Base-by-base conservation (phyloP, 2,113 vertebrate species). In the Apus apus region DNA sequence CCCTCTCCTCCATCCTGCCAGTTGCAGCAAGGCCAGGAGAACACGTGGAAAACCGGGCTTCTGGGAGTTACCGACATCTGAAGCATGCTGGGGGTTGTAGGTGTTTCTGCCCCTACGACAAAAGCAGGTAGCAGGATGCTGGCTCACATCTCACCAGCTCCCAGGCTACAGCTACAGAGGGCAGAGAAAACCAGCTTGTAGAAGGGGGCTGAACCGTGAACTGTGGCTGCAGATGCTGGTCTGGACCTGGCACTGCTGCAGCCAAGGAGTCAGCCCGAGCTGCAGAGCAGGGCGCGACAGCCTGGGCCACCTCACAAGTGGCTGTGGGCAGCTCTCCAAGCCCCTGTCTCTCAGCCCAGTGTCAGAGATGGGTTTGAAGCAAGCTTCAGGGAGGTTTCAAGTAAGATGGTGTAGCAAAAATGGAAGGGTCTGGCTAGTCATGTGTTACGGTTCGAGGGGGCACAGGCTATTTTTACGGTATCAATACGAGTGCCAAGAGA, bases 221-320 rank as follows among this genome's bases (percentile, higher is more conserved):
- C 5, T 64, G 68, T 11, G 77, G 68, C 76, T 67, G 68, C 70
- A 71, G 54, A 64, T 30, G 45, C 20, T 0, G 7, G 6, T 30
- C 65, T 85, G 13, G 10, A 5, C 29, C 23, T 51, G n/a, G 48
- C 0, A 0, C 60, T 51, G 80, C 80, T 25, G 80, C 4, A 56
- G 83, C 67, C 4, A 2, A 74, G 36, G 43, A 91, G 80, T 25
- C 53, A 78, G 57, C 40, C 38, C 4, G 8, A 50, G 65, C 46
- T n/a, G 51, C 9, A 9, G 21, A 58, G 51, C 25, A 54, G 84
- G 70, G 38, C 4, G 57, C 84, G 56, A 77, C 56, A 54, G 76
- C 64, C 51, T 48, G 12, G 6, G 57, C 5, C 8, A 45, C 3
- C 5, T 45, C 1, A 3, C 38, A 30, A 16, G 7, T 1, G 14